Conservation (phyloP, 2,113 vertebrate genomes). For the Heptranchias perlo region DNA sequence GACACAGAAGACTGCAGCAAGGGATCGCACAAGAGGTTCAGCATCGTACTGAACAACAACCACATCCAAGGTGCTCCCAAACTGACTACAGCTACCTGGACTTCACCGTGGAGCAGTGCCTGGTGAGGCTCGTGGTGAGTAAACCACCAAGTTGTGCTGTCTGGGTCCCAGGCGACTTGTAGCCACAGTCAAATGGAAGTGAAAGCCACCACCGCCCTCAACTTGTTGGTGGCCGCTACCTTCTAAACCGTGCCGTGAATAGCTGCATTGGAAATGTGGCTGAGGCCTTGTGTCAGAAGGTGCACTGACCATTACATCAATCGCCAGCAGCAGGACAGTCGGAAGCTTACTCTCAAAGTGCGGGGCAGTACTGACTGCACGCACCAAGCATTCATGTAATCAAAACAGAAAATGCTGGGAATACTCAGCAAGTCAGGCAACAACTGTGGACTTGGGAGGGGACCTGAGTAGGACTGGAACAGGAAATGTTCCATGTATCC, state of each 20-base stretch:
- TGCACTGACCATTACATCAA: background rate
- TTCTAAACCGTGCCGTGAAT: background rate
- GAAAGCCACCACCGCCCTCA: no score
- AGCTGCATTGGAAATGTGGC: background rate
- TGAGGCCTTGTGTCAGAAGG: background rate
- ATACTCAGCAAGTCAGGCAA: no score
- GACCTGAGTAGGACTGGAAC: no score
- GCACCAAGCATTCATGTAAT: background rate
- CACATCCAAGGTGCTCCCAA: background rate
- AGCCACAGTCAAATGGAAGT: background rate
- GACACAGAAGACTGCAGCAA: background rate
- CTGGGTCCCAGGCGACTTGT: background rate
- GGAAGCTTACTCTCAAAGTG: background rate
- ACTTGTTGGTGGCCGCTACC: background rate
- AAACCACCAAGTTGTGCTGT: background rate
- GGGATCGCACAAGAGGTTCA: background rate
- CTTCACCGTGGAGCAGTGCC: background rate
- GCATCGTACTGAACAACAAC: background rate
- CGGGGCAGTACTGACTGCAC: background rate
- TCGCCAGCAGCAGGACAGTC: background rate
- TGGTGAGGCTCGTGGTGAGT: background rate
- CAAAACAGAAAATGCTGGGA: no score
- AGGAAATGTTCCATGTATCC: no score
- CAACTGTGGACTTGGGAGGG: no score
- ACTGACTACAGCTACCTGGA: background rate